Conservation (phyloP, 2,888 invertebrate genomes). For the Tyria jacobaeae region DNA sequence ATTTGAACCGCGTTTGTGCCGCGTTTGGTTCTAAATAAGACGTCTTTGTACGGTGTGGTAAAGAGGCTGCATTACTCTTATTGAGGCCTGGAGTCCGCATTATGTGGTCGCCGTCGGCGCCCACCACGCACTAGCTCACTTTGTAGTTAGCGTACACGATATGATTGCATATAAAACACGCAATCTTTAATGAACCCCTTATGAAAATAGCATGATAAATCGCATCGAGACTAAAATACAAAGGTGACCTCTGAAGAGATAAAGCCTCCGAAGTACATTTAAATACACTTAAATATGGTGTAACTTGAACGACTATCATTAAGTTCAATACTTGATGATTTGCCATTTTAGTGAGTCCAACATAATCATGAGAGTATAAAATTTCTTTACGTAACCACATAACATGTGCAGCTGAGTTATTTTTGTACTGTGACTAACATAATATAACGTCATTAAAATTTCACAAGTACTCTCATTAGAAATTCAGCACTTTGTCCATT, state of each 20-base stretch:
- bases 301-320: slow-evolving; percentile 28
- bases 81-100: slow-evolving; percentile 77
- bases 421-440: slow-evolving; percentile 52
- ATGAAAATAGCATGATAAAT: slow-evolving; percentile 52
- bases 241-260: slow-evolving; percentile 49
- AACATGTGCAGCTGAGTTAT: slow-evolving; percentile 12
- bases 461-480: slow-evolving; percentile 78
- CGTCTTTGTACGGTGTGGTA: slow-evolving; percentile 78
- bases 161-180: slow-evolving; percentile 33
- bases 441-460: slow-evolving; percentile 72
- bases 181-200: slow-evolving; percentile 51
- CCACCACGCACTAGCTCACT: slow-evolving; percentile 51
- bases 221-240: slow-evolving; percentile 39
- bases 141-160: slow-evolving; percentile 19
- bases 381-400: slow-evolving; percentile 20
- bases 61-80: slow-evolving; percentile 83
- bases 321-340: slow-evolving; percentile 35
- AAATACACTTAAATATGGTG: slow-evolving; percentile 42
- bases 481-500: slow-evolving; percentile 75
- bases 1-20: slow-evolving; percentile 77
- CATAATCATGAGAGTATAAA: slow-evolving; percentile 15
- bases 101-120: slow-evolving; percentile 74
- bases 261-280: slow-evolving; percentile 45
- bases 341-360: slow-evolving; percentile 19
- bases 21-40: slow-evolving; percentile 83